Evolutionary conservation across 2,797 vertebrate genomes (phyloP), one percentile per base, ranked within the genome.

Genomic region (Hoplostethus mediterraneus): DNA sequence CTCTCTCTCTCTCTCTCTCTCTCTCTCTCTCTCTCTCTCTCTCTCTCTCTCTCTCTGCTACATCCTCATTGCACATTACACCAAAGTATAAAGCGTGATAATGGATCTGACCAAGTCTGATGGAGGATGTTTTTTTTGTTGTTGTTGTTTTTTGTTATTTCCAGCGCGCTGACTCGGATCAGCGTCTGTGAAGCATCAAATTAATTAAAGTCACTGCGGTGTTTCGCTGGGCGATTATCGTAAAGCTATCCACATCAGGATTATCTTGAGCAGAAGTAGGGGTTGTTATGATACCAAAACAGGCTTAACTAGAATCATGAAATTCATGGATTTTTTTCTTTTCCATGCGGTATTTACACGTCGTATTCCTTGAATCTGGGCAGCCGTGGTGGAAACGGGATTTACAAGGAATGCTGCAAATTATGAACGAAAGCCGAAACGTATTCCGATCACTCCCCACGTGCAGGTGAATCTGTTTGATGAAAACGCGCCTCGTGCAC

Each of bases 391-490:
- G 38, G 54, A 80, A 73, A 70, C 55, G 54, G 44, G 59, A 78
- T 77, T 86, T 73, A 45, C 33, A 62, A 63, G 72, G 69, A 81
- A 76, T 31, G 52, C 61, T 66, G 64, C 74, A 77, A 90, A 90
- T 90, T 82, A 90, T 89, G 88, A 71, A 89, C 89, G 76, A 21
- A 75, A 65, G 17, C 21, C 75, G 66, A 79, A 89, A 92, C 87
- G 30, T 84, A 86, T 86, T 83, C 81, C 76, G 70, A 67, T 82
- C 77, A 73, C 70, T 62, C 9, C 1, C 45, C 53, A 21, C 76
- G 63, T 67, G 70, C 81, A 87, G 77, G 78, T 91, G 63, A 77
- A 82, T 56, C 65, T 70, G 21, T 71, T 72, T 72, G 87, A 83
- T 81, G 62, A 81, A 73, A 62, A 68, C 40, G 51, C 11, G 14